Conservation (phyloP, 2,888 invertebrate genomes). For the Horisme vitalbata region DNA sequence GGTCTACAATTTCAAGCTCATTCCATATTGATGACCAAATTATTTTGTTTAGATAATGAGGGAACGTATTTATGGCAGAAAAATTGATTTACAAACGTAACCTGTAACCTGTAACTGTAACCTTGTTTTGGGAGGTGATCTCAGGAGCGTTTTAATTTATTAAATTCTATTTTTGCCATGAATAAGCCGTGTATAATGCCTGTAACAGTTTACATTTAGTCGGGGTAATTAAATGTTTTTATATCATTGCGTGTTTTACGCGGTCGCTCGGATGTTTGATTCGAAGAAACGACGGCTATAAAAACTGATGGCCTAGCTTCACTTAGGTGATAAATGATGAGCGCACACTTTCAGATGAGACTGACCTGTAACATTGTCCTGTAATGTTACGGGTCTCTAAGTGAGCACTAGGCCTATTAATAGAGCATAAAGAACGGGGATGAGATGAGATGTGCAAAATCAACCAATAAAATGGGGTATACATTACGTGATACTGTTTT, state of each 20-base stretch:
- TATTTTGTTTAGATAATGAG: not conserved
- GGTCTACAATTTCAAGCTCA: not conserved
- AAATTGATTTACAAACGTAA: constrained; percentile 30
- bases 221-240: constrained; percentile 69
- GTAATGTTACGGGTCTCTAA: too few relatives aligned
- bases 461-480: too few relatives aligned
- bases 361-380: too few relatives aligned
- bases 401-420: too few relatives aligned
- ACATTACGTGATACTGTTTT: too few relatives aligned
- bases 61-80: constrained; percentile 13
- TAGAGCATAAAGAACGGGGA: too few relatives aligned
- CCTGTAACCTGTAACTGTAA: too few relatives aligned
- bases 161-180: constrained; percentile 61
- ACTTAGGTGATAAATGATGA: constrained; percentile 7
- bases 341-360: not conserved
- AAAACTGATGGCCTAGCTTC: constrained; percentile 18
- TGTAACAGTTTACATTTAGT: constrained; percentile 66
- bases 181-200: constrained; percentile 64
- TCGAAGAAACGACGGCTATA: constrained; percentile 26
- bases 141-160: constrained; percentile 49
- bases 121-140: constrained; percentile 29
- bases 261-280: constrained; percentile 50
- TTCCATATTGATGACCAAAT: not conserved
- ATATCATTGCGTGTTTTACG: constrained; percentile 66
- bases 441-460: too few relatives aligned